Conservation (phyloP, 2,113 vertebrate species). For the Coptodon rendalli region DNA sequence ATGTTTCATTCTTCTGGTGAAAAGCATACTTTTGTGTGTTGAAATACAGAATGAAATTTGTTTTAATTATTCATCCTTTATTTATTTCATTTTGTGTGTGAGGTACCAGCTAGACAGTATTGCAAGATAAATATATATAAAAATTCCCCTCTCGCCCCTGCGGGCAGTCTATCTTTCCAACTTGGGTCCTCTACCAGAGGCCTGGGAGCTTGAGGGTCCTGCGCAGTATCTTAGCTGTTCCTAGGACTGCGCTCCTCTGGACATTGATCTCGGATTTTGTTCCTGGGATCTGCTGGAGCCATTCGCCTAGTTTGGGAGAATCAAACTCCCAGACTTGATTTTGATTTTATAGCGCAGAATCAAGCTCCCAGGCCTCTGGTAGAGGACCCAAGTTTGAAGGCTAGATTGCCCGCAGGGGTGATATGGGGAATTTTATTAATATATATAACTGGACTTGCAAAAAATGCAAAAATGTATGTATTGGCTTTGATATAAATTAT, state of each 20-base stretch:
- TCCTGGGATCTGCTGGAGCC: neutral
- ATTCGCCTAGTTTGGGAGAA: neutral
- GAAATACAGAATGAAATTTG: neutral
- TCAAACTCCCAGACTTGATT: neutral
- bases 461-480: neutral
- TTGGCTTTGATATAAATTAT: neutral
- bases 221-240: neutral
- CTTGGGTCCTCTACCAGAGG: neutral
- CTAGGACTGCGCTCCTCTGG: neutral
- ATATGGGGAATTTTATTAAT: neutral
- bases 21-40: neutral
- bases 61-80: neutral
- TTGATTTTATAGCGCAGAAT: neutral
- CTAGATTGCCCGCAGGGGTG: neutral
- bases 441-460: neutral
- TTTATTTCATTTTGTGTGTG: neutral
- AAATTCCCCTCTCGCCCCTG: neutral
- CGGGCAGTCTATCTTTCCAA: accelerated
- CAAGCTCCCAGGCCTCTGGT: neutral
- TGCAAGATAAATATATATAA: neutral
- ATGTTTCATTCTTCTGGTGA: neutral
- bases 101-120: neutral
- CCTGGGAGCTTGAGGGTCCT: neutral
- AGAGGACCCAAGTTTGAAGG: neutral
- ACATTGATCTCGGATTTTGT: neutral